phyloP scores from a whole-genome alignment of 2,113 vertebrate genomes.

The Trematomus loennbergii region DNA sequence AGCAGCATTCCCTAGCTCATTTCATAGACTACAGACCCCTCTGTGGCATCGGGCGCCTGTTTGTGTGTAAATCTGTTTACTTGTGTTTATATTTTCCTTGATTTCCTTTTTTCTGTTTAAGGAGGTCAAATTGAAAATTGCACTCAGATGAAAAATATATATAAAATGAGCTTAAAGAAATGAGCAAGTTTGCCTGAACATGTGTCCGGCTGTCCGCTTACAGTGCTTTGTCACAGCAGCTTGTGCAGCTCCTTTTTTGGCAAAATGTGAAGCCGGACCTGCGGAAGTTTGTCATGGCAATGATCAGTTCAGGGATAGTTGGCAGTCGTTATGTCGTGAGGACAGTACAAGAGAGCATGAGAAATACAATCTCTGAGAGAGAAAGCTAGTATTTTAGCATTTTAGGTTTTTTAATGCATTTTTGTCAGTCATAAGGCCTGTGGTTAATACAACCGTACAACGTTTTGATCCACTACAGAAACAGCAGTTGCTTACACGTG shows the following conservation, averaged over 20 bases:
- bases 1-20: slow-evolving; percentile 76
- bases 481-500: too few relatives aligned
- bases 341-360: not conserved
- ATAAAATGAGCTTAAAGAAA: not conserved
- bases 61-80: slow-evolving; percentile 27
- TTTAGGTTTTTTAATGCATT: too few relatives aligned
- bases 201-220: not conserved
- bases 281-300: slow-evolving; percentile 47
- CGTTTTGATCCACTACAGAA: too few relatives aligned
- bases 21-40: slow-evolving; percentile 78
- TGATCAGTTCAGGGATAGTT: slow-evolving; percentile 49
- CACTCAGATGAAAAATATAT: not conserved
- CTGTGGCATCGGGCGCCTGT: slow-evolving; percentile 46
- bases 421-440: too few relatives aligned
- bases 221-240: slow-evolving; percentile 42
- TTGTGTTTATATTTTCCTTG: slow-evolving; percentile 1
- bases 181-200: not conserved
- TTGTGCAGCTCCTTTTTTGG: slow-evolving; percentile 72
- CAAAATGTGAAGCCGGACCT: slow-evolving; percentile 42
- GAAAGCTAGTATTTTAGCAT: not conserved
- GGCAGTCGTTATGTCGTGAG: slow-evolving; percentile 37
- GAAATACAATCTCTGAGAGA: not conserved
- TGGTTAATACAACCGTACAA: too few relatives aligned
- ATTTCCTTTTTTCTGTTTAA: not conserved
- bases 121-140: not conserved